Evolutionary conservation across 2,113 vertebrate species (phyloP), one percentile per base, ranked within the genome.

Genomic region (Nibea albiflora): DNA sequence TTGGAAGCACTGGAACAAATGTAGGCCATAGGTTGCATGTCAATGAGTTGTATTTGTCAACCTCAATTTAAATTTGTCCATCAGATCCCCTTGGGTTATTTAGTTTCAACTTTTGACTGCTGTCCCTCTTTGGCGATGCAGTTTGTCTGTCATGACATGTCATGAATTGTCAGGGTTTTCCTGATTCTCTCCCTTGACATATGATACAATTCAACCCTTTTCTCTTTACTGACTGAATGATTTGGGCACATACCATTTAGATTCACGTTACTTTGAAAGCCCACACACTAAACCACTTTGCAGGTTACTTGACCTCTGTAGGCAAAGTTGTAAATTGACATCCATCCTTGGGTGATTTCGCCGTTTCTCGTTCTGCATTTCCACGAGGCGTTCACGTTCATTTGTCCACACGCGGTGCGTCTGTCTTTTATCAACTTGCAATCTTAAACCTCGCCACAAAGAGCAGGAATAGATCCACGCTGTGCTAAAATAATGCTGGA

Each of bases 21-120:
- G 52, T 73, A 54, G 67, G 66, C 63, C 56, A 54, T 0, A 60
- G 54, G 57, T 65, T 76, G 35, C 58, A 66, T 79, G 65, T 44
- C 73, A 84, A 63, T 87, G 83, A 66, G 46, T 39, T 42, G 44
- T 60, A 72, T 80, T 81, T 86, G 76, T 80, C 70, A 78, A 49
- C 26, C 22, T 9, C 0, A 35, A 16, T 63, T 54, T 67, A 28
- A 56, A 15, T 31, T 46, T 69, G 58, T 56, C 44, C 35, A 71
- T 73, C 19, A 65, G 11, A 72, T 56, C 26, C 42, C 70, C 26
- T 63, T 3, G 1, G 69, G 81, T 76, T 46, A 28, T 60, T 35
- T 28, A 14, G 31, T 64, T 79, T 80, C 61, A 77, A 68, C 57
- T 63, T 80, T 69, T 75, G 39, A 68, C 62, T 9, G 1, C 52